A percentile compares a stretch with the other conserved stretches of the same genome.
These are phyloP conservation scores for Drosophila ficusphila DNA, from an alignment of 1,140 invertebrate species.

Conservation along the genomic window DNA sequence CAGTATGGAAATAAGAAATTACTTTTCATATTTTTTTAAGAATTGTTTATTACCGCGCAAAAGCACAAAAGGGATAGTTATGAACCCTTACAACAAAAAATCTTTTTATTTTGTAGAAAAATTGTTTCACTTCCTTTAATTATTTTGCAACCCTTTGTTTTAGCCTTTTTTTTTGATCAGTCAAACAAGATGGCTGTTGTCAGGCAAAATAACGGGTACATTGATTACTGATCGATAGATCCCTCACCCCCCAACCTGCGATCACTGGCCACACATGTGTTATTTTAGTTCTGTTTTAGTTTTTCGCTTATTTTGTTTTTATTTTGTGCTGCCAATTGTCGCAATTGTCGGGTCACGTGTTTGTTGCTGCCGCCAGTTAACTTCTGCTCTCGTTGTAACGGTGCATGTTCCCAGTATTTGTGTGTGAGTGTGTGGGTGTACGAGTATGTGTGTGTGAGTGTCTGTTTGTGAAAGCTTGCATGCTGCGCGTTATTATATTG, in stretches of 20 bases:
- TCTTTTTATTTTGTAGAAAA: too few species aligned
- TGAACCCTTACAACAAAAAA: too few species aligned
- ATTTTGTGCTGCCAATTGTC: constrained; percentile 69
- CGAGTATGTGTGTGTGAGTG: constrained; percentile 37
- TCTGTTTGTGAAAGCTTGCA: constrained; percentile 71
- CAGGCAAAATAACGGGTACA: constrained; percentile 22
- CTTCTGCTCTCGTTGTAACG: constrained; percentile 80
- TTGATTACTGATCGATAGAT: constrained; percentile 19
- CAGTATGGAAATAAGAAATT: too few species aligned
- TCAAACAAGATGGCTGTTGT: constrained; percentile 46
- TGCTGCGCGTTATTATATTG: constrained; percentile 73
- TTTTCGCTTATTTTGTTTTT: constrained; percentile 41
- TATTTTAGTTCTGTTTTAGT: constrained; percentile 25
- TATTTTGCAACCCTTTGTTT: too few species aligned
- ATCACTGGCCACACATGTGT: constrained; percentile 12
- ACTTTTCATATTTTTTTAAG: too few species aligned
- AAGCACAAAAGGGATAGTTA: too few species aligned
- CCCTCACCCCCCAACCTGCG: constrained; percentile 15
- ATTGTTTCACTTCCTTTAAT: too few species aligned
- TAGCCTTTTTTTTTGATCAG: constrained; percentile 39
- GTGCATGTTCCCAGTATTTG: constrained; percentile 54
- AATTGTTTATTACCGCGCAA: too few species aligned
- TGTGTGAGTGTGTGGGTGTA: constrained; percentile 11
- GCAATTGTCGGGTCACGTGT: constrained; percentile 80
- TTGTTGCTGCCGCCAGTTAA: constrained; percentile 74